Evolutionary conservation across 2,888 invertebrate genomes (phyloP).

Genomic region (Papilio gigon): DNA sequence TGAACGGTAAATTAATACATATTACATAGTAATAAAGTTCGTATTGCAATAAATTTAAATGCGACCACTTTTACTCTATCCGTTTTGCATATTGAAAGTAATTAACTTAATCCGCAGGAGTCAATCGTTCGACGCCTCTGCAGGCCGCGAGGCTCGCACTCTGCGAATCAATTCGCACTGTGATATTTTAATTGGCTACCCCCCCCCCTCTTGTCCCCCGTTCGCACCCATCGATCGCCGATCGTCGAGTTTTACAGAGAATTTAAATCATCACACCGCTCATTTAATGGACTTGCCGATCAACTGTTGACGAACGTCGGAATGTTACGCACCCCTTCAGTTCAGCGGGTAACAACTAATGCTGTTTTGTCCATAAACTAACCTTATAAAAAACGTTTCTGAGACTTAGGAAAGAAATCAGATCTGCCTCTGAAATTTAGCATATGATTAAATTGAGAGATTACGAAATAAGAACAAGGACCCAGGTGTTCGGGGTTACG

Average conservation of each 20-base stretch:
- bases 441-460: constrained; percentile 3
- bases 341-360: constrained; percentile 49
- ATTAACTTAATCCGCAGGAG: constrained; percentile 32
- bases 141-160: constrained; percentile 41
- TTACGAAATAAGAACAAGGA: not conserved
- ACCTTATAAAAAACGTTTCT: not conserved
- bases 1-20: not conserved
- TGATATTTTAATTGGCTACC: constrained; percentile 63
- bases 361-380: constrained; percentile 49
- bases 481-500: not conserved
- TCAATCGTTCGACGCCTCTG: constrained; percentile 35
- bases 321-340: constrained; percentile 49
- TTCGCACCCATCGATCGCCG: constrained; percentile 48
- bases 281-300: constrained; percentile 59
- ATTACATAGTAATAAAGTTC: constrained; percentile 5
- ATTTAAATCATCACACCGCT: constrained; percentile 66
- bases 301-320: constrained; percentile 57
- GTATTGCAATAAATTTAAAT: constrained; percentile 18
- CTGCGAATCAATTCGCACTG: constrained; percentile 46
- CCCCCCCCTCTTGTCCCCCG: constrained; percentile 44
- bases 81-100: constrained; percentile 33
- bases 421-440: too few relatives aligned
- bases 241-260: constrained; percentile 57
- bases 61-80: constrained; percentile 20
- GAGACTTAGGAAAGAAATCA: not conserved